Evolutionary conservation across 2,888 invertebrate species (phyloP), one percentile per base, ranked within the genome.

Genomic region (Schizaphis graminum): DNA sequence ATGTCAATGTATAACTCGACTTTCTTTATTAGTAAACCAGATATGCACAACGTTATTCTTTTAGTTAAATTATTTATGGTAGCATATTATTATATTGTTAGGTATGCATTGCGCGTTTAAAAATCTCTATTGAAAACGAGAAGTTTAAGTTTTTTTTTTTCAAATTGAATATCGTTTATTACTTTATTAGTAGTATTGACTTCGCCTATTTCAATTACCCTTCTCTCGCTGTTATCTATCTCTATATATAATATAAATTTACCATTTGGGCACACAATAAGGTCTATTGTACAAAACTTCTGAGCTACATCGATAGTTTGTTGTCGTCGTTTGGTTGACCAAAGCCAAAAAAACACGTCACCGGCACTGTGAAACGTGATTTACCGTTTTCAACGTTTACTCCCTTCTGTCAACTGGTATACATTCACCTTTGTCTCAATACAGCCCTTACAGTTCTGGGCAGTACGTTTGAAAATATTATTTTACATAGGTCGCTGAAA

Each of bases 381-480:
- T 89, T 89, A 93, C 89, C 44, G 57, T 57, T 93, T 93, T 77
- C 35, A 53, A 89, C 49, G 77, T 67, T 35, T 77, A 86, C 91
- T 85, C 91, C 53, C 91, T 53, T 35, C 28, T 26, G 3, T 24
- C 21, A 77, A 7, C 44, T 47, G 44, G 44, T 90, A 11, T 41
- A 28, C 47, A n/a, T 87, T 87, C 16, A 49, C 49, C 24, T 13
- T 16, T 28, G 49, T 35, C 21, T 21, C 16, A 77, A 35, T 77
- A 35, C 77, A 85, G 26, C 44, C 26, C 26, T 44, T 24, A 26
- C 53, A n/a, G 10, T 56, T 8, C 24, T 53, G 16, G 86, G 4
- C 28, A 28, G n/a, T 35, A 77, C 28, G n/a, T 77, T 35, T 77
- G 0, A 77, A 77, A 77, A 77, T 77, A 77, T 35, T 77, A 77